These are phyloP conservation scores for Nemotelus nigrinus DNA, from an alignment of 2,888 invertebrate genomes.

Conservation along the genomic window DNA sequence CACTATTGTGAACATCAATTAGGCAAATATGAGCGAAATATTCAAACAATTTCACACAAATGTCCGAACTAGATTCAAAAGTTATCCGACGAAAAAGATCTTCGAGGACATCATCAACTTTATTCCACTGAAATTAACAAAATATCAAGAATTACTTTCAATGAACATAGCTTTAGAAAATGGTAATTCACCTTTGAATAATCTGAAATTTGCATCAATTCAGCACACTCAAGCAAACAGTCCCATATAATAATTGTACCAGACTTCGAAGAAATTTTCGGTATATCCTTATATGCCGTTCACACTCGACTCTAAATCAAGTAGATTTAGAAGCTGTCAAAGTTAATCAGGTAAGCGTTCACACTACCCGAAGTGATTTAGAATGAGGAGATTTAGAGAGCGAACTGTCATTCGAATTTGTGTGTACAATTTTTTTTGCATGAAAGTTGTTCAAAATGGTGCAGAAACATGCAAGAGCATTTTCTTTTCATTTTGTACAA, in stretches of 20 bases:
- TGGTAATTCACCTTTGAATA: slow-evolving; percentile 33
- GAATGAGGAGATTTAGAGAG: too few relatives aligned
- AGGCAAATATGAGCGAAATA: slow-evolving; percentile 56
- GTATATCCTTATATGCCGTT: slow-evolving; percentile 57
- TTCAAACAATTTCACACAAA: slow-evolving; percentile 56
- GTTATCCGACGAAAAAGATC: slow-evolving; percentile 57
- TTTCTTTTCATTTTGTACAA: too few relatives aligned
- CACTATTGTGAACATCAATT: slow-evolving; percentile 57
- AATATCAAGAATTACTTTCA: too few relatives aligned
- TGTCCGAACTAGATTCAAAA: slow-evolving; percentile 54
- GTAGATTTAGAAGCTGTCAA: too few relatives aligned
- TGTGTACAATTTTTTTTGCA: too few relatives aligned
- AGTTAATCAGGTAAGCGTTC: too few relatives aligned
- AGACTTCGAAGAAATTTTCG: slow-evolving; percentile 55
- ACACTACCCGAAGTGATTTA: too few relatives aligned
- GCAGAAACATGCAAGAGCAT: too few relatives aligned
- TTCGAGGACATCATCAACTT: slow-evolving; percentile 61
- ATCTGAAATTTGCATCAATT: slow-evolving; percentile 42
- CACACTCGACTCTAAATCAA: too few relatives aligned
- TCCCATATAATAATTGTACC: slow-evolving; percentile 57
- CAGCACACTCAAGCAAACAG: slow-evolving; percentile 59
- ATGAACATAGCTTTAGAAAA: too few relatives aligned
- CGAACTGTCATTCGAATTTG: too few relatives aligned
- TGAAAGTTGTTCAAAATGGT: too few relatives aligned
- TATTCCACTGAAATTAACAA: slow-evolving; percentile 58